Base-by-base conservation (phyloP, 2,113 vertebrate genomes). In the Anser brachyrhynchus region DNA sequence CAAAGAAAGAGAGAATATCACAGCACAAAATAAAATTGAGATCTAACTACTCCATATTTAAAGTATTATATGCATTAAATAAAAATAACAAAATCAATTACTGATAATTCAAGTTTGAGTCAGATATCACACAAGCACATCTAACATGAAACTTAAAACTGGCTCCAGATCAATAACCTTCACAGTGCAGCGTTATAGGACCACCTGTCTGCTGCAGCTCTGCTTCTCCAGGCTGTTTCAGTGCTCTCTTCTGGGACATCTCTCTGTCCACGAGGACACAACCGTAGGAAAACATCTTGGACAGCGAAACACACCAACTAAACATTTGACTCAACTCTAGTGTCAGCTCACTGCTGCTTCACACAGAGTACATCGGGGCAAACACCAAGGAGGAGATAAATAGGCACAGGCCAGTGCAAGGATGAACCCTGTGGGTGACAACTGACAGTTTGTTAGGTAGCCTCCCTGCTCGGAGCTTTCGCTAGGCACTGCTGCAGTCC, bases 21-120 rank as follows among this genome's bases (percentile, higher is more conserved):
- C 19, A 59, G 52, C 51, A 66, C 61, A 67, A 89, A 92, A 29
- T 57, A 94, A 95, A 93, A 89, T 66, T 51, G 91, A 90, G 57
- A 66, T 66, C 74, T 77, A 76, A 84, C 76, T 86, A 55, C 72
- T 90, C 65, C 64, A 44, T 95, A 76, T 43, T 90, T 61, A 58
- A 89, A 95, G 66, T 62, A 35, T 78, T 84, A 88, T 39, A 35
- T 62, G 4, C 22, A 55, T 43, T 72, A 91, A 59, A 73, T 35
- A 71, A 59, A 92, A 86, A 69, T 81, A 90, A 90, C 54, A 79
- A 28, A 39, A 62, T 46, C 17, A 59, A 8, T 64, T 75, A 41
- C n/a, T 61, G 49, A 55, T 70, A 75, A 71, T 73, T 57, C 39
- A 81, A 52, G 8, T 80, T 66, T 55, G 9, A 61, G 65, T 64